Percentiles rank a stretch among this genome's conserved stretches.
These are phyloP conservation scores for Catagonus wagneri DNA, from an alignment of 2,113 vertebrate genomes.

Conservation along the genomic window DNA sequence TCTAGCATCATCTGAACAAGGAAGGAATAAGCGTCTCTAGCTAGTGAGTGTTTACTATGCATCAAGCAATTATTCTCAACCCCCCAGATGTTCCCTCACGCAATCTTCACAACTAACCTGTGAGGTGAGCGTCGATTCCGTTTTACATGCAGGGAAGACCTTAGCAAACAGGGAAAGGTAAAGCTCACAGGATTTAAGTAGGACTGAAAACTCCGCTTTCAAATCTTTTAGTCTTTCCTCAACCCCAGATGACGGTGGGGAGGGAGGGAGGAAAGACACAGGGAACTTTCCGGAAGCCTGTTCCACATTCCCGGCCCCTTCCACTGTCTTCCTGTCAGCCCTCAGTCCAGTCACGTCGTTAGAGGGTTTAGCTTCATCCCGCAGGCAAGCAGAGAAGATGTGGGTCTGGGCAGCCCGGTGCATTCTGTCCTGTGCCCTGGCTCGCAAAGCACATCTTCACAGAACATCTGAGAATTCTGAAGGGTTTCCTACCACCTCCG, in stretches of 20 bases:
- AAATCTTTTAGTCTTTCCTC: not conserved
- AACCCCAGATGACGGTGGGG: constrained; percentile 7
- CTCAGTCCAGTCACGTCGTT: not conserved
- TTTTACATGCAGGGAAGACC: not conserved
- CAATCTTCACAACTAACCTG: not conserved
- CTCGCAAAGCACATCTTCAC: not conserved
- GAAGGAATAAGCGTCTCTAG: not conserved
- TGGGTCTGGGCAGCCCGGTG: not conserved
- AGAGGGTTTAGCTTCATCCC: not conserved
- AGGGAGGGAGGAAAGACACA: not conserved
- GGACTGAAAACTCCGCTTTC: not conserved
- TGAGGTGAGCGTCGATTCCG: not conserved
- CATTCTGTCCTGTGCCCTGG: not conserved
- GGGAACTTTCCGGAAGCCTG: not conserved
- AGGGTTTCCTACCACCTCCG: not conserved
- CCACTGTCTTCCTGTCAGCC: not conserved
- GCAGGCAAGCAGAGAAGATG: not conserved
- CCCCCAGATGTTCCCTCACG: not conserved
- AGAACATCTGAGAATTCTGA: not conserved
- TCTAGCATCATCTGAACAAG: not conserved
- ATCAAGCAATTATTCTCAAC: not conserved
- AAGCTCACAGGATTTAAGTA: not conserved
- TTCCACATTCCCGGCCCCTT: accelerated
- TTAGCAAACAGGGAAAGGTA: not conserved
- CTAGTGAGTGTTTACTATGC: not conserved